Evolutionary conservation across 2,888 invertebrate species (phyloP), one percentile per base, ranked within the genome.

Genomic region (Scotopteryx bipunctaria): DNA sequence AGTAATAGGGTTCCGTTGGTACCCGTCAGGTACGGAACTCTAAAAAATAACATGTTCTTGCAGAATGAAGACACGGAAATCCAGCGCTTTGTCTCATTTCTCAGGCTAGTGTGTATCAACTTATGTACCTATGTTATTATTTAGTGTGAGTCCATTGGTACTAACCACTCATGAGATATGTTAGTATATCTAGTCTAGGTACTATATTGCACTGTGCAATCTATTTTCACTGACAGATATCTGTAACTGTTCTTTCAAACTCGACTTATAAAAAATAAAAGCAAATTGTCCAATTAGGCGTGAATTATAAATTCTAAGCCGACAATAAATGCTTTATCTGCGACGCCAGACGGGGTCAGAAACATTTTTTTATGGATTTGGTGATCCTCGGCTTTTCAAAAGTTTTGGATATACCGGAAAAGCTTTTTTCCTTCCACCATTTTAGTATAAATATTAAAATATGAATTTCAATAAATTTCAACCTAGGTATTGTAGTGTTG

Each of bases 321-420:
- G 35, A 48, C 38, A 35, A 46, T 38, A 47, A 48, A 54, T 44
- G 40, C 17, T 48, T 44, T 35, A 54, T 44, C 48, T 48, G 44
- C 35, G 23, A 17, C 31, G 33, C 35, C 40, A 44, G 40, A 43
- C 35, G 35, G 51, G 40, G 17, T 35, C n/a, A 25, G 9, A 44
- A 47, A 35, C 31, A 29, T 48, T 54, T 40, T n/a, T 23, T 16
- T 37, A 47, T 33, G 33, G 42, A 38, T 47, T 46, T 35, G 16
- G 14, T 8, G 47, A 43, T 23, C 21, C 27, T 29, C 8, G 16
- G 21, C 3, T 31, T 15, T 40, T 27, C 16, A 40, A 40, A 17
- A 8, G n/a, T n/a, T n/a, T n/a, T n/a, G n/a, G n/a, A n/a, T n/a
- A n/a, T n/a, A n/a, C n/a, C n/a, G n/a, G n/a, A n/a, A n/a, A n/a